A percentile compares a stretch with the other conserved stretches of the same genome.
These are phyloP conservation scores for Magallana angulata DNA, from an alignment of 1,140 invertebrate genomes.

Conservation along the genomic window DNA sequence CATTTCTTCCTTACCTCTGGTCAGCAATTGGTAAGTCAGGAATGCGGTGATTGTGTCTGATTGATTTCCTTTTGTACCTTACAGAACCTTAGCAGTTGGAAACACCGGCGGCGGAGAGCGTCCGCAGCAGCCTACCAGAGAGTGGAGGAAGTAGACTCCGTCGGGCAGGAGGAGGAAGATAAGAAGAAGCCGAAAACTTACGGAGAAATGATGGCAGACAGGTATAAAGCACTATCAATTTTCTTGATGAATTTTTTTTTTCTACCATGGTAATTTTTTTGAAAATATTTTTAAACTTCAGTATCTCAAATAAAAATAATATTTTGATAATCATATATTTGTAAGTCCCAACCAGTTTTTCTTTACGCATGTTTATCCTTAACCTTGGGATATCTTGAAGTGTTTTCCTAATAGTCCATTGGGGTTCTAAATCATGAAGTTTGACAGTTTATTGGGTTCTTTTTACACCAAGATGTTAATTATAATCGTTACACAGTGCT, in stretches of 20 bases:
- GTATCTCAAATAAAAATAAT: too few species aligned
- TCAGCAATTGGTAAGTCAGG: not conserved
- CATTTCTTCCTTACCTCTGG: not conserved
- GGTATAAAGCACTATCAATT: constrained; percentile 79
- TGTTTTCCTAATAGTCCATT: too few species aligned
- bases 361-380: too few species aligned
- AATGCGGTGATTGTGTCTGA: not conserved
- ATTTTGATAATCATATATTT: too few species aligned
- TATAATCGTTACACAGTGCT: too few species aligned
- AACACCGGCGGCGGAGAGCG: constrained; percentile 80
- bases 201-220: constrained; percentile 95
- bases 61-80: not conserved
- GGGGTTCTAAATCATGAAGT: too few species aligned
- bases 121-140: constrained; percentile 81
- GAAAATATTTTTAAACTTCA: not conserved
- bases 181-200: constrained; percentile 88
- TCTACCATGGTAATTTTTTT: too few species aligned
- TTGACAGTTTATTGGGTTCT: too few species aligned
- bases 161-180: constrained; percentile 78
- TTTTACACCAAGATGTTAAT: too few species aligned
- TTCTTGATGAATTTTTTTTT: not conserved
- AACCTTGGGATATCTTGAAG: too few species aligned
- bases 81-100: constrained; percentile 72
- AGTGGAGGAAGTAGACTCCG: constrained; percentile 79
- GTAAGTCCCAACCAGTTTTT: too few species aligned